Conservation (phyloP, 2,888 invertebrate species). For the Eustalomyia histrio region DNA sequence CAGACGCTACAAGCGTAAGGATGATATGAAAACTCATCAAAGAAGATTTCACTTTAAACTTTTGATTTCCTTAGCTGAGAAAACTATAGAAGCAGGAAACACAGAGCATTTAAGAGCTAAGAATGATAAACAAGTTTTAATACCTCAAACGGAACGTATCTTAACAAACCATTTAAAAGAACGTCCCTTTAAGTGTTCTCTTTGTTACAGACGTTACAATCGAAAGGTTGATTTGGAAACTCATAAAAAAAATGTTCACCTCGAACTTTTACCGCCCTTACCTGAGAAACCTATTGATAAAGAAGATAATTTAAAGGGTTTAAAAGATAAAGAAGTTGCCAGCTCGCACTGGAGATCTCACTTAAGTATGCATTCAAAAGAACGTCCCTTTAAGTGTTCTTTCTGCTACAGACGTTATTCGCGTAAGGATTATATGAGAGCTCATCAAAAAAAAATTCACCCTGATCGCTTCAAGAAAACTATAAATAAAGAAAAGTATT, state of each 20-base stretch:
- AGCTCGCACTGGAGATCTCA: background rate
- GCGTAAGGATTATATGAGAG: background rate
- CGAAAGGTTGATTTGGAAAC: background rate
- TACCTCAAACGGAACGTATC: too few species aligned
- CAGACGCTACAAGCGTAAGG: background rate
- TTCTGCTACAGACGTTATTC: background rate
- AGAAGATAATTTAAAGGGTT: too few species aligned
- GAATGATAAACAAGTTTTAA: too few species aligned
- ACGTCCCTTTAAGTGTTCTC: too few species aligned
- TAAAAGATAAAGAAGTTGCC: too few species aligned
- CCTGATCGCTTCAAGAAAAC: too few species aligned
- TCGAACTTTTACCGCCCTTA: too few species aligned
- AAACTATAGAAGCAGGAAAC: background rate
- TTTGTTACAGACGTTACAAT: background rate
- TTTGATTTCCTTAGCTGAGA: background rate
- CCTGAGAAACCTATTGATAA: too few species aligned
- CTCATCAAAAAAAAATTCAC: background rate
- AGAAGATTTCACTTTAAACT: background rate
- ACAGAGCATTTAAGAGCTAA: too few species aligned
- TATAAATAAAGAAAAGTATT: too few species aligned
- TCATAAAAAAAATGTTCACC: background rate
- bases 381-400: background rate
- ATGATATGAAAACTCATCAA: background rate
- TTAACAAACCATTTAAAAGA: too few species aligned
- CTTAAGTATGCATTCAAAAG: background rate